Evolutionary conservation across 2,113 vertebrate genomes (phyloP).

Genomic region (Atractosteus spatula): DNA sequence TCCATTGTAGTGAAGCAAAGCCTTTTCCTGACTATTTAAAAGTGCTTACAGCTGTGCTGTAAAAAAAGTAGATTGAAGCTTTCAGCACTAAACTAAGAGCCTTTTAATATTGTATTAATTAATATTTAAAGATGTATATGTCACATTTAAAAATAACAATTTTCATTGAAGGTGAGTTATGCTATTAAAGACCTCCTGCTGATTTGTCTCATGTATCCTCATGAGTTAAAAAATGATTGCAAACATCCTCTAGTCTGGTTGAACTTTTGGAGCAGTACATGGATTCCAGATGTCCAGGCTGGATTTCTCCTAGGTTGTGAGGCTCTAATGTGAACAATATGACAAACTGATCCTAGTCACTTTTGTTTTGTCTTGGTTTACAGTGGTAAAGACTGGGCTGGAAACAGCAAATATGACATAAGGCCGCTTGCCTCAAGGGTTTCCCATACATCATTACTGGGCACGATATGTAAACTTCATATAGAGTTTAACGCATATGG

Average conservation of each 20-base stretch:
- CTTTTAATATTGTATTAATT: constrained; percentile 25
- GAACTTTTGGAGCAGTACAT: constrained; percentile 22
- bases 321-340: constrained; percentile 4
- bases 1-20: constrained; percentile 42
- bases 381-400: neutral
- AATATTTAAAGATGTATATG: constrained; percentile 11
- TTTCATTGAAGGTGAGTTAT: constrained; percentile 6
- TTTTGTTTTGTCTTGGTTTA: constrained; percentile 1
- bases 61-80: constrained; percentile 32
- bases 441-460: neutral
- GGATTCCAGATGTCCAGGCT: constrained; percentile 39
- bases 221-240: constrained; percentile 24
- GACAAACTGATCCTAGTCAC: neutral
- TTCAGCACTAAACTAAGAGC: constrained; percentile 13
- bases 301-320: neutral
- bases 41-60: constrained; percentile 50
- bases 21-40: constrained; percentile 35
- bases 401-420: neutral
- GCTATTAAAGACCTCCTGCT: constrained; percentile 8
- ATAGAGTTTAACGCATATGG: too few species aligned
- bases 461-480: neutral
- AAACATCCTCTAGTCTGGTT: constrained; percentile 20
- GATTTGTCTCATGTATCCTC: constrained; percentile 4
- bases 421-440: neutral
- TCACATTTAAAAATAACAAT: neutral